Evolutionary conservation across 2,888 invertebrate species (phyloP), one percentile per base, ranked within the genome.

Genomic region (Acheta domesticus): DNA sequence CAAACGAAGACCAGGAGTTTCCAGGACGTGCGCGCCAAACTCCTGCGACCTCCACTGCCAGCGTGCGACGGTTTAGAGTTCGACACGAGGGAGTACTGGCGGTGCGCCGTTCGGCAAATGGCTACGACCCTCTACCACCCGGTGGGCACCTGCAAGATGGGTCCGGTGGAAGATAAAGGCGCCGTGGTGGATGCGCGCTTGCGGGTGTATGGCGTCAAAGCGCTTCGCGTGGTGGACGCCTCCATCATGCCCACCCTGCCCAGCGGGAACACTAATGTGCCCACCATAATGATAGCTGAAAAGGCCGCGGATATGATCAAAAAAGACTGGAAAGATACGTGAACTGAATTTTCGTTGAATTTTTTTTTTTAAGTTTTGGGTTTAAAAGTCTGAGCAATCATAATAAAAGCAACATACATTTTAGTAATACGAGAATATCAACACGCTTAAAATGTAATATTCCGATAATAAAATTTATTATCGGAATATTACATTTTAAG

Each of bases 11-110:
- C 90, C 0, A 78, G 85, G 49, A 82, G 86, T 0, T 88, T 91
- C 81, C 84, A 84, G 81, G 83, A 84, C 0, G 84, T 86, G 2
- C 84, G 86, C 3, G 86, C 88, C 0, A 83, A 87, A 81, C 86
- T 92, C 48, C 87, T 91, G 81, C 84, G 87, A 1, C 87, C 89
- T 0, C 90, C 91, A 0, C 91, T 93, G 85, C 92, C 92, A 1
- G 93, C 92, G 74, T 95, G 95, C 84, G 90, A 91, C 83, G 85
- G 89, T 76, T 83, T 85, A 75, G 81, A 83, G 20, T 85, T 85
- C 78, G 83, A 85, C 75, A 85, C 86, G 1, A 86, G 89, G 76
- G 85, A 85, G 0, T 92, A 90, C 84, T 90, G 91, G 90, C 86
- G 86, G 81, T 92, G 92, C 84, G 88, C 90, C 75, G 87, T 90